A percentile compares a stretch with the other conserved stretches of the same genome.
These are phyloP conservation scores for Oostethus manadensis DNA, from an alignment of 2,113 vertebrate species.

Conservation along the genomic window DNA sequence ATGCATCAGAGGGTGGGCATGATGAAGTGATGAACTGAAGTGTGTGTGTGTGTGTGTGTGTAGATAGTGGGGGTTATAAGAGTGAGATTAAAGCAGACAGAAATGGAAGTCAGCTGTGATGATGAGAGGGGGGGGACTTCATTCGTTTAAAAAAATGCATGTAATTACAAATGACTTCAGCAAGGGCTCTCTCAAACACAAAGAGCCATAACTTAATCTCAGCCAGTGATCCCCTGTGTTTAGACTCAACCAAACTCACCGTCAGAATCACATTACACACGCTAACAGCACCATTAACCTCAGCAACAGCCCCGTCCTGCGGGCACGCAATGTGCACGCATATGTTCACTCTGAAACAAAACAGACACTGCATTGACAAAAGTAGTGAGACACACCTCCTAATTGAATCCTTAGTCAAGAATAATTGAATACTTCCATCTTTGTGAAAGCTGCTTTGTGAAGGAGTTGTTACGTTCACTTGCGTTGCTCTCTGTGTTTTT, in stretches of 20 bases:
- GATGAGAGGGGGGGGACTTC: constrained; percentile 54
- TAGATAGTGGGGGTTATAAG: constrained; percentile 22
- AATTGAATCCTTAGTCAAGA: neutral
- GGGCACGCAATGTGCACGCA: constrained; percentile 41
- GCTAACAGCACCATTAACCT: constrained; percentile 74
- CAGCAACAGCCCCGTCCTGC: constrained; percentile 64
- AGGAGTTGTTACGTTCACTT: too few relatives aligned
- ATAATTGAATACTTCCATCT: too few relatives aligned
- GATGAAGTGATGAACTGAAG: constrained; percentile 29
- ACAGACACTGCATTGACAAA: constrained; percentile 2
- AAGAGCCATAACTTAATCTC: constrained; percentile 72
- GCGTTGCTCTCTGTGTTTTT: too few relatives aligned
- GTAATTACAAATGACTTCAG: constrained; percentile 70
- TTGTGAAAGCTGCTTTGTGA: too few relatives aligned
- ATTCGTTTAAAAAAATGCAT: constrained; percentile 65
- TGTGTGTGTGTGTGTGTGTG: constrained; percentile 15
- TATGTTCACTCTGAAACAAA: constrained; percentile 13
- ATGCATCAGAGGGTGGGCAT: constrained; percentile 41
- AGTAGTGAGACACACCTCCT: constrained; percentile 13
- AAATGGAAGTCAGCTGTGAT: constrained; percentile 57
- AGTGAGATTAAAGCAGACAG: constrained; percentile 51
- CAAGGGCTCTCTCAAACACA: constrained; percentile 61
- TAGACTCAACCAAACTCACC: constrained; percentile 68
- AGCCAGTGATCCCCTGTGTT: constrained; percentile 60
- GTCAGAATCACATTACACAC: constrained; percentile 74